Percentiles rank a stretch among this genome's conserved stretches.
phyloP scores from a whole-genome alignment of 2,113 vertebrate genomes.

The Merops nubicus region DNA sequence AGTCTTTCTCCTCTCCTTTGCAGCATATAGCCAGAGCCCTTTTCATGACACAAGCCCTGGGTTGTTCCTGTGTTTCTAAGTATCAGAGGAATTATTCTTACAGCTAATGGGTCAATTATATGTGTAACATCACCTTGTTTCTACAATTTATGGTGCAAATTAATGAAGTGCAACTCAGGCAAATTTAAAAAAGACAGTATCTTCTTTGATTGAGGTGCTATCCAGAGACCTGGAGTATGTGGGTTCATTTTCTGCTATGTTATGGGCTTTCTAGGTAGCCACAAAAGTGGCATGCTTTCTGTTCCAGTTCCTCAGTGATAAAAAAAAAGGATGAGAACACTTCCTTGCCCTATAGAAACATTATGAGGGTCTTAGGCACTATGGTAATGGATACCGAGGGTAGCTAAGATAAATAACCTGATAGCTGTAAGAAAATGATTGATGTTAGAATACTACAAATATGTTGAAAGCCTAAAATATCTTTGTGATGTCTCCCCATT shows the following conservation, averaged over 20 bases:
- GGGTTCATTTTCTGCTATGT: not conserved
- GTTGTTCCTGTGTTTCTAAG: not conserved
- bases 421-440: slow-evolving; percentile 62
- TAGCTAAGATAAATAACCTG: slow-evolving; percentile 67
- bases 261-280: not conserved
- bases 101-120: not conserved
- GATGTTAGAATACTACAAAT: slow-evolving; percentile 65
- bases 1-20: not conserved
- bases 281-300: not conserved
- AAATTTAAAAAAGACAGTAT: not conserved
- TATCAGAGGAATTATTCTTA: not conserved
- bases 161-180: not conserved
- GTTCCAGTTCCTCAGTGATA: not conserved
- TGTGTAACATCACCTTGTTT: not conserved
- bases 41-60: not conserved
- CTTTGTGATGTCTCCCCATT: slow-evolving; percentile 62
- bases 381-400: slow-evolving; percentile 28
- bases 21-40: not conserved
- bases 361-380: slow-evolving; percentile 24
- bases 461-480: slow-evolving; percentile 69
- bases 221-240: not conserved
- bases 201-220: not conserved
- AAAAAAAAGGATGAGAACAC: slow-evolving; percentile 21
- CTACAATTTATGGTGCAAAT: not conserved
- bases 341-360: not conserved